These are phyloP conservation scores for Nylanderia fulva DNA, from an alignment of 1,140 invertebrate genomes.

Conservation along the genomic window DNA sequence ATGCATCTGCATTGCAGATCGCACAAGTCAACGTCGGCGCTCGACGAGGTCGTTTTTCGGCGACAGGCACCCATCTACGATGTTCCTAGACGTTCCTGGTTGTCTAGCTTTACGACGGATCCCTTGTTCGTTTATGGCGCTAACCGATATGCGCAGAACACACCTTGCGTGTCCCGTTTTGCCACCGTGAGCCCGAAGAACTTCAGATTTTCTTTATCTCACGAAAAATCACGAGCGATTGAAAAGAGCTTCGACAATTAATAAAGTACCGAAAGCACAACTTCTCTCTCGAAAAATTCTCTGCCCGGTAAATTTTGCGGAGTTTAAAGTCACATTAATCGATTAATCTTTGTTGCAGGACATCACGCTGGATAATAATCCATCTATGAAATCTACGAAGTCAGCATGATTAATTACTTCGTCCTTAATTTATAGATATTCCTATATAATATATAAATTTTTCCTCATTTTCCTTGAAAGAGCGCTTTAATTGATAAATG, in stretches of 20 bases:
- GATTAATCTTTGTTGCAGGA: conserved; percentile 9
- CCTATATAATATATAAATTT: no score
- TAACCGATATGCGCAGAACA: neutral
- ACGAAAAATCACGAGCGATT: neutral
- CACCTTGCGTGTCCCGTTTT: conserved; percentile 35
- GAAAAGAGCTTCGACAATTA: neutral
- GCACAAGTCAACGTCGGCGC: neutral
- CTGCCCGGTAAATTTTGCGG: neutral
- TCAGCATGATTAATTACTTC: neutral
- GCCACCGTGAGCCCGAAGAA: conserved; percentile 65
- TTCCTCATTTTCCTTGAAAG: no score
- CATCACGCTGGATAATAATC: neutral
- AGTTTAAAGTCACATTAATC: neutral
- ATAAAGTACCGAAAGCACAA: no score
- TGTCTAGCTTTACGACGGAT: neutral
- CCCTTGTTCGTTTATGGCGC: conserved; percentile 17
- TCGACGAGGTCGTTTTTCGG: conserved; percentile 6
- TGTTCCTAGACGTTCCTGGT: conserved; percentile 27
- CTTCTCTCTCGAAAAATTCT: neutral
- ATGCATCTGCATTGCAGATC: neutral
- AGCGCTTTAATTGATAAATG: no score
- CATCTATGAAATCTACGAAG: no score
- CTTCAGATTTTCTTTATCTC: conserved; percentile 12
- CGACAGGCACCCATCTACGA: conserved; percentile 58
- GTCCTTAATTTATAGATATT: neutral